Conservation (phyloP, 2,113 vertebrate species). For the Leptocoma aspasia region DNA sequence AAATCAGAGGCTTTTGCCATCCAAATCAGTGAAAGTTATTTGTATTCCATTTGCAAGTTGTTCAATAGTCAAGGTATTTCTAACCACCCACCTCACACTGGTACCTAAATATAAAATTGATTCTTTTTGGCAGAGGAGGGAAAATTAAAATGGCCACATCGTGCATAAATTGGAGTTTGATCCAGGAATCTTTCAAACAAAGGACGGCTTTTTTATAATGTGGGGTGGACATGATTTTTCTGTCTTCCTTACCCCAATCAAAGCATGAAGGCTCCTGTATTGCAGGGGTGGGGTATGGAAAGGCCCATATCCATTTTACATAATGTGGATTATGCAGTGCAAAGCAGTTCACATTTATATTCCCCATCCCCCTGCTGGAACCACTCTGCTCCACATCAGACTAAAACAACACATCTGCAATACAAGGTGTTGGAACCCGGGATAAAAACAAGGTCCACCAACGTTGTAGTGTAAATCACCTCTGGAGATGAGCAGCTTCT, state of each 20-base stretch:
- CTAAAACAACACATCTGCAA: neutral
- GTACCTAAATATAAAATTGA: neutral
- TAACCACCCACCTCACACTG: rapidly evolving
- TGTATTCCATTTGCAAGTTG: neutral
- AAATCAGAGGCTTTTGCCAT: neutral
- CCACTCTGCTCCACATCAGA: neutral
- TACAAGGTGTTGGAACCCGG: neutral
- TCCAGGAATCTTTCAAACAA: neutral
- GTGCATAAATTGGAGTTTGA: neutral
- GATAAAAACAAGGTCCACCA: neutral
- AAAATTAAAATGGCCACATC: neutral
- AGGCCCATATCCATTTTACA: neutral
- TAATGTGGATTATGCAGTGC: rapidly evolving
- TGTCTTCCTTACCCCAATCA: neutral
- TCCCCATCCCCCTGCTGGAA: neutral
- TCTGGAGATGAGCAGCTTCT: neutral
- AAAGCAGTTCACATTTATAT: neutral
- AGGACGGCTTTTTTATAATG: neutral
- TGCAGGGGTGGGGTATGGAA: neutral
- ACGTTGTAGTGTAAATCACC: neutral
- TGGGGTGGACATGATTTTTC: neutral
- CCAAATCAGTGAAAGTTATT: neutral
- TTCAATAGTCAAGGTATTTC: neutral
- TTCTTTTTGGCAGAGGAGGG: neutral
- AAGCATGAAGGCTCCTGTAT: neutral